Percentiles rank a stretch among this genome's conserved stretches.
Evolutionary conservation across 1,140 invertebrate genomes (phyloP).

Genomic region (Solenopsis fugax): DNA sequence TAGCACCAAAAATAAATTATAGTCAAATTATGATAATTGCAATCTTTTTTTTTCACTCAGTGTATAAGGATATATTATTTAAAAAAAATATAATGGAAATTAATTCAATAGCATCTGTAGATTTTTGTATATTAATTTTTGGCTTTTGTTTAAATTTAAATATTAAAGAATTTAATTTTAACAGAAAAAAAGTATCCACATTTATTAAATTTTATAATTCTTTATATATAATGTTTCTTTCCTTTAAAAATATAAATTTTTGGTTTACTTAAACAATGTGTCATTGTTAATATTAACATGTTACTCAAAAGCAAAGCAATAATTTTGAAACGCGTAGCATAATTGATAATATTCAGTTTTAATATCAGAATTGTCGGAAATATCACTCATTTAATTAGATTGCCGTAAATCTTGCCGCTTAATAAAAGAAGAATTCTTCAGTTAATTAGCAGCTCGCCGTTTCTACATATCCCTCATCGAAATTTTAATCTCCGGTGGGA

Average conservation of each 20-base stretch:
- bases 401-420: slow-evolving; percentile 34
- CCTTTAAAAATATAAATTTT: not conserved
- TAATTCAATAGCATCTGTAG: not conserved
- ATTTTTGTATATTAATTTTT: not conserved
- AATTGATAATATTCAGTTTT: slow-evolving; percentile 30
- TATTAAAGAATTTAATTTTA: not conserved
- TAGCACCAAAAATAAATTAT: no score
- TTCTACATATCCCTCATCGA: slow-evolving; percentile 53
- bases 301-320: not conserved
- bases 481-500: slow-evolving; percentile 63
- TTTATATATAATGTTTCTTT: not conserved
- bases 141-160: not conserved
- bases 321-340: not conserved
- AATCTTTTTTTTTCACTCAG: no score
- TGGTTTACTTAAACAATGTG: not conserved
- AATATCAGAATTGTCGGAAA: slow-evolving; percentile 29
- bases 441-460: slow-evolving; percentile 55
- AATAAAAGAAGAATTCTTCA: slow-evolving; percentile 59
- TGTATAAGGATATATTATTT: not conserved
- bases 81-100: not conserved
- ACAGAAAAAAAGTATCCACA: not conserved
- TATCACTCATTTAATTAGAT: slow-evolving; percentile 47
- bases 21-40: no score
- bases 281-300: not conserved
- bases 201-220: not conserved